Evolutionary conservation across 2,888 invertebrate genomes (phyloP).

Genomic region (Desoria tigrina): DNA sequence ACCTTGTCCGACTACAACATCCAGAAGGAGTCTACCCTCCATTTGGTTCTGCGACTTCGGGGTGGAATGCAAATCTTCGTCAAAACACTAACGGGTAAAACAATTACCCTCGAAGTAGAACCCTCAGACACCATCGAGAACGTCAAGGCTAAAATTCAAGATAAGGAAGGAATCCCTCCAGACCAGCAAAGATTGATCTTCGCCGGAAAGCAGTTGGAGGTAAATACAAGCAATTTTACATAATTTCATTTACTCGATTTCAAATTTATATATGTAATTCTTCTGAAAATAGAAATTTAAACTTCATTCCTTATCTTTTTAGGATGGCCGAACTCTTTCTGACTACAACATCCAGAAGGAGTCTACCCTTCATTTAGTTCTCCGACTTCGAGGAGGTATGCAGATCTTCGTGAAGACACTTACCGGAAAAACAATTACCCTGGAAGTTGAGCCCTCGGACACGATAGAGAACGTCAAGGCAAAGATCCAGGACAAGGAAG

Average conservation of each 20-base stretch:
- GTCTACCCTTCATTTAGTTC: slow-evolving; percentile 83
- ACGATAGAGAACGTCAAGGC: slow-evolving; percentile 65
- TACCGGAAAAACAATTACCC: slow-evolving; percentile 89
- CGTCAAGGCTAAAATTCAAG: slow-evolving; percentile 59
- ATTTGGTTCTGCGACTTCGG: slow-evolving; percentile 83
- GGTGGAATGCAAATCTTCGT: slow-evolving; percentile 98
- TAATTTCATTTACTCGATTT: neutral
- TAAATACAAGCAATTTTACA: slow-evolving; percentile 64
- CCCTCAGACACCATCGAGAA: slow-evolving; percentile 76
- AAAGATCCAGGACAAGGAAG: slow-evolving; percentile 61
- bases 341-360: slow-evolving; percentile 96
- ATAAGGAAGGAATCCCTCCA: slow-evolving; percentile 65
- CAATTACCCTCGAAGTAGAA: slow-evolving; percentile 89
- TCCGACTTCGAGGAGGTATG: slow-evolving; percentile 79
- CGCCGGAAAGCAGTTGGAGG: slow-evolving; percentile 64
- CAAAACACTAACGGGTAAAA: slow-evolving; percentile 90
- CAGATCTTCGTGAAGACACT: slow-evolving; percentile 97
- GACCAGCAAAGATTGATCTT: slow-evolving; percentile 65
- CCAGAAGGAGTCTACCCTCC: slow-evolving; percentile 89
- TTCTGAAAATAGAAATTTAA: neutral
- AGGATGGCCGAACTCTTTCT: slow-evolving; percentile 88
- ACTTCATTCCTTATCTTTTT: slow-evolving; percentile 77
- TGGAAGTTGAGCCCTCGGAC: slow-evolving; percentile 88
- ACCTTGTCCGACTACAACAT: slow-evolving; percentile 93
- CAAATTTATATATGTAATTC: too few species aligned